These are phyloP conservation scores for Trematomus loennbergii DNA, from an alignment of 2,113 vertebrate genomes.

Conservation along the genomic window DNA sequence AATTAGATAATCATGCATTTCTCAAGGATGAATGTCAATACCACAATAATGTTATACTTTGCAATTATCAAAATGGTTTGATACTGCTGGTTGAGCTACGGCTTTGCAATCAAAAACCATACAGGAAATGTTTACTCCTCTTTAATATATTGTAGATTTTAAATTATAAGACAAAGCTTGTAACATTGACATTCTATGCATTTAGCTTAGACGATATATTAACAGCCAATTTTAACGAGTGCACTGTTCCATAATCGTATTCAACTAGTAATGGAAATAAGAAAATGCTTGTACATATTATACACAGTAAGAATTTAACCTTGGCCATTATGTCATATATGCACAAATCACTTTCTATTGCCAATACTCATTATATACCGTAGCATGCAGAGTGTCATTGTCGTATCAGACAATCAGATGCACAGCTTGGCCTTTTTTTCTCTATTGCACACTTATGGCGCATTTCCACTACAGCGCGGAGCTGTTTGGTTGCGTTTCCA, in stretches of 20 bases:
- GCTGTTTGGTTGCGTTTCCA: too few species aligned
- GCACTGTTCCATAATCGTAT: neutral
- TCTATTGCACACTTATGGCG: neutral
- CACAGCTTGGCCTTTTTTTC: neutral
- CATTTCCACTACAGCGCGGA: too few species aligned
- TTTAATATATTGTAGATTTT: neutral
- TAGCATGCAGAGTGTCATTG: neutral
- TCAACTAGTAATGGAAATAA: too few species aligned
- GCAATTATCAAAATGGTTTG: neutral
- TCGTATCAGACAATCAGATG: neutral
- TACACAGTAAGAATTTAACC: constrained; percentile 4
- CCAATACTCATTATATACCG: neutral
- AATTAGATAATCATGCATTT: too few species aligned
- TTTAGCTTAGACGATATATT: neutral
- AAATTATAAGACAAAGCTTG: neutral
- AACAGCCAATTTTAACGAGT: neutral
- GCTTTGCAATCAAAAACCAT: neutral
- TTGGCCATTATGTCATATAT: neutral
- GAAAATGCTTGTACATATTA: neutral
- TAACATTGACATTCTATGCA: neutral
- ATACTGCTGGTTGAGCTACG: neutral
- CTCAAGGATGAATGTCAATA: too few species aligned
- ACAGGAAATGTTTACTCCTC: neutral
- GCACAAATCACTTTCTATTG: constrained; percentile 3
- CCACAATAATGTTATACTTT: too few species aligned